Percentiles rank a stretch among this genome's conserved stretches.
phyloP scores from a whole-genome alignment of 2,113 vertebrate genomes.

The Noturus placidus region DNA sequence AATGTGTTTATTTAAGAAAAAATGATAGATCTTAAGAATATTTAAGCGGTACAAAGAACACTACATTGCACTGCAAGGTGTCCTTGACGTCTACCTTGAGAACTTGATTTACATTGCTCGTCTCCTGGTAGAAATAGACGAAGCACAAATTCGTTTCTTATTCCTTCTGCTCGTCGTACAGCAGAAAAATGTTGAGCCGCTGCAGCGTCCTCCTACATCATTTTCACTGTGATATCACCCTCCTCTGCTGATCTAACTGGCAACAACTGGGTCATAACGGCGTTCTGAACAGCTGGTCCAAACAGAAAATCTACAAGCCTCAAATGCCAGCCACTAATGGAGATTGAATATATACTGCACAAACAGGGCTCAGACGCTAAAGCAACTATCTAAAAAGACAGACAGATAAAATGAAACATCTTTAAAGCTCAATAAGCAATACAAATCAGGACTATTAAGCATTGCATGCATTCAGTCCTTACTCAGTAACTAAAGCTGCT shows the following conservation, averaged over 20 bases:
- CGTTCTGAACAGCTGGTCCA: neutral
- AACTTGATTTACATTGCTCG: slow-evolving; percentile 50
- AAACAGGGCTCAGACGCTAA: neutral
- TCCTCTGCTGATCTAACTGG: slow-evolving; percentile 24
- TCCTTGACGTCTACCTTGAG: slow-evolving; percentile 37
- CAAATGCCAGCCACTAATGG: neutral
- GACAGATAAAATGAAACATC: neutral
- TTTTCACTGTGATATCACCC: slow-evolving; percentile 40
- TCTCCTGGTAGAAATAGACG: too few relatives aligned
- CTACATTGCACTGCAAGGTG: neutral
- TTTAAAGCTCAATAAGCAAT: neutral
- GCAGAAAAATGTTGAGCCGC: neutral
- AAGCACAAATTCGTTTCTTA: slow-evolving; percentile 44
- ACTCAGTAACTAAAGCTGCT: neutral
- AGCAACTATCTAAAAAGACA: neutral
- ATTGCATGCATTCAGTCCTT: neutral
- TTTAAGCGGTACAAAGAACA: neutral
- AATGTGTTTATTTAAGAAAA: neutral
- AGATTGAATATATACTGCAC: neutral
- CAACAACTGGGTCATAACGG: slow-evolving; percentile 18
- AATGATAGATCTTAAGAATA: neutral
- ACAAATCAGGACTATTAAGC: neutral
- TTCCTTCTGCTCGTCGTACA: slow-evolving; percentile 22
- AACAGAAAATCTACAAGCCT: neutral
- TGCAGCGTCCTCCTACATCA: slow-evolving; percentile 13